phyloP scores from a whole-genome alignment of 92 coral and sea anemone genomes.

The Bergia sp. region DNA sequence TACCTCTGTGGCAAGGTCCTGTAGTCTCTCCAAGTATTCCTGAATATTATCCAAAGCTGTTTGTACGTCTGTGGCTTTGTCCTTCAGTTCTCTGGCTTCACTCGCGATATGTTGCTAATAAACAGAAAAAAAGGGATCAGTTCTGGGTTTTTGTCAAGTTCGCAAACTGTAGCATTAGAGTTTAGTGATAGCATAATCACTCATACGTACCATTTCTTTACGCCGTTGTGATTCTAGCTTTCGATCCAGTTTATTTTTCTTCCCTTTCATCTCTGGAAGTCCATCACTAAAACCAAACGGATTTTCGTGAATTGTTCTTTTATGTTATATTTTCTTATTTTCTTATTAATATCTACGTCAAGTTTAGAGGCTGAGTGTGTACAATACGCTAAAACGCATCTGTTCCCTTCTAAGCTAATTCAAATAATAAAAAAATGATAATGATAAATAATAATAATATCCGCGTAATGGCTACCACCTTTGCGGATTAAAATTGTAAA shows the following conservation, averaged over 20 bases:
- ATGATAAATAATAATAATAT: background rate
- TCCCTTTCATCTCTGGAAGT: conserved; percentile 70
- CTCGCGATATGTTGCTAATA: conserved; percentile 57
- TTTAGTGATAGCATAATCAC: background rate
- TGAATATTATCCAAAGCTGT: conserved; percentile 69
- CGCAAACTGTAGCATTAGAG: background rate
- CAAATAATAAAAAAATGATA: background rate
- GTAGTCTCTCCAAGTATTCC: conserved; percentile 66
- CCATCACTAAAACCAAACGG: conserved; percentile 50
- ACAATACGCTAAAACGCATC: too few species aligned
- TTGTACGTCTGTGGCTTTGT: conserved; percentile 85
- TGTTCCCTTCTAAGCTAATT: too few species aligned
- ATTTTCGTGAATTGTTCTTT: background rate
- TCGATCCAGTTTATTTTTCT: conserved; percentile 66
- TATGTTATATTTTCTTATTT: background rate
- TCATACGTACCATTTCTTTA: conserved; percentile 59
- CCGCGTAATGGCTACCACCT: too few species aligned
- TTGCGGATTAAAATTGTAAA: too few species aligned
- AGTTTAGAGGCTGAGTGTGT: too few species aligned
- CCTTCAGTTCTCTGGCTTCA: conserved; percentile 71
- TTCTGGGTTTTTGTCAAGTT: background rate
- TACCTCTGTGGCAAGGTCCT: conserved; percentile 82
- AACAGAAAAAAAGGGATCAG: background rate
- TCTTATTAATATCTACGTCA: too few species aligned
- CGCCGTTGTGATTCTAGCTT: conserved; percentile 58